phyloP scores from a whole-genome alignment of 2,888 invertebrate genomes.

The Apodemia hepburni region DNA sequence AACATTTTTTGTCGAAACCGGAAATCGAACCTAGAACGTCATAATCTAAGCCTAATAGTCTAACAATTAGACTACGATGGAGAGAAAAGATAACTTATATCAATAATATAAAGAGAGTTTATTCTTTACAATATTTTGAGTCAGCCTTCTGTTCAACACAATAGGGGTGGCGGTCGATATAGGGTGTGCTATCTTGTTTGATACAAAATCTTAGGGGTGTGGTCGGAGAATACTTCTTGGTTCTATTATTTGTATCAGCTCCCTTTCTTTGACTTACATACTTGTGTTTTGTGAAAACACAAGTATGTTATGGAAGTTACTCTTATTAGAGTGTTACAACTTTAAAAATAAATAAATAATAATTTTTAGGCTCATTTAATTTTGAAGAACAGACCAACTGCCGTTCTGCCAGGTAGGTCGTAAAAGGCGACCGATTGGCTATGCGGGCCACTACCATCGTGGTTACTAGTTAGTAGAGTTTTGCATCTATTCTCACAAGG shows the following conservation, averaged over 20 bases:
- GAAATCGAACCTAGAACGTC: background rate
- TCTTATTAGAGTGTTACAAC: too few relatives aligned
- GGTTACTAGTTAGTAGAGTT: too few relatives aligned
- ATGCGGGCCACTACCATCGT: too few relatives aligned
- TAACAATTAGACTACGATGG: background rate
- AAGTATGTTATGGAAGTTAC: too few relatives aligned
- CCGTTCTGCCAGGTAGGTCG: too few relatives aligned
- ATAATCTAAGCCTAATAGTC: background rate
- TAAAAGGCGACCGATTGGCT: too few relatives aligned
- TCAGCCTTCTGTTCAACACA: slow-evolving; percentile 43
- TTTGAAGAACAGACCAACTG: too few relatives aligned
- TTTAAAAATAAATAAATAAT: too few relatives aligned
- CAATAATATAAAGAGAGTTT: slow-evolving; percentile 1
- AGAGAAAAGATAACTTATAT: slow-evolving; percentile 1
- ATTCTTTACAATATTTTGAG: background rate
- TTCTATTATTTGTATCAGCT: slow-evolving; percentile 28
- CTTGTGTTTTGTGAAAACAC: slow-evolving; percentile 1
- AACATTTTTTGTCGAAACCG: background rate
- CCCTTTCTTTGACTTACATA: background rate
- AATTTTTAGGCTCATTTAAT: too few relatives aligned
- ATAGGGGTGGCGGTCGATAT: slow-evolving; percentile 40
- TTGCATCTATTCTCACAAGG: too few relatives aligned
- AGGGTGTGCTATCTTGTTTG: slow-evolving; percentile 59
- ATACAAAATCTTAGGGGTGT: slow-evolving; percentile 71
- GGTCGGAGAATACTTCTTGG: slow-evolving; percentile 33